These are phyloP conservation scores for Plebejus anna DNA, from an alignment of 2,888 invertebrate genomes.

Conservation along the genomic window DNA sequence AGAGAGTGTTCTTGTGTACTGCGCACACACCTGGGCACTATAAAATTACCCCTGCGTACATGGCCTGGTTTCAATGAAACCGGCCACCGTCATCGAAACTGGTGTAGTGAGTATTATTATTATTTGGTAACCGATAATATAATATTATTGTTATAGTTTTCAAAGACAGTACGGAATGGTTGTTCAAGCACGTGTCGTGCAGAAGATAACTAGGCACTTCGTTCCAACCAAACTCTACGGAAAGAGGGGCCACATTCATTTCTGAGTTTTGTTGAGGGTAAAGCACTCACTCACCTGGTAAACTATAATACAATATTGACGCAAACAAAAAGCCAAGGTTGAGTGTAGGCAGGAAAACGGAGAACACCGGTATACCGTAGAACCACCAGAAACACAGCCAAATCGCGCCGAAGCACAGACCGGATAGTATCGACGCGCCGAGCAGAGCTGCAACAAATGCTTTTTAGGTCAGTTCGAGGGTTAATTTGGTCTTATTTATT, in stretches of 20 bases:
- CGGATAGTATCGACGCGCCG: conserved; percentile 72
- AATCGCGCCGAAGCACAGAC: conserved; percentile 78
- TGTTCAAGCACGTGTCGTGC: too few species aligned
- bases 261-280: neutral
- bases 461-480: neutral
- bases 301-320: conserved; percentile 77
- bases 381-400: conserved; percentile 83
- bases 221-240: neutral
- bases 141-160: too few species aligned
- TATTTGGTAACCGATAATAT: too few species aligned
- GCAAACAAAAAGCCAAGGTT: conserved; percentile 82
- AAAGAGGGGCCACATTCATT: too few species aligned
- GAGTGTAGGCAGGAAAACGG: conserved; percentile 79
- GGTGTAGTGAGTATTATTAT: too few species aligned
- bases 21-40: too few species aligned
- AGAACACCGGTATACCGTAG: conserved; percentile 80
- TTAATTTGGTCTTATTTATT: neutral
- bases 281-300: conserved; percentile 78
- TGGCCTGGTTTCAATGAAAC: too few species aligned
- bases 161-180: too few species aligned
- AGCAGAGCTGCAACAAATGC: conserved; percentile 68
- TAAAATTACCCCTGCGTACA: too few species aligned
- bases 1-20: too few species aligned
- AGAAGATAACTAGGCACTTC: neutral
- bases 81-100: too few species aligned